Conservation (phyloP, 53 echinoderm and acorn worm genomes). For the Antedon mediterranea region DNA sequence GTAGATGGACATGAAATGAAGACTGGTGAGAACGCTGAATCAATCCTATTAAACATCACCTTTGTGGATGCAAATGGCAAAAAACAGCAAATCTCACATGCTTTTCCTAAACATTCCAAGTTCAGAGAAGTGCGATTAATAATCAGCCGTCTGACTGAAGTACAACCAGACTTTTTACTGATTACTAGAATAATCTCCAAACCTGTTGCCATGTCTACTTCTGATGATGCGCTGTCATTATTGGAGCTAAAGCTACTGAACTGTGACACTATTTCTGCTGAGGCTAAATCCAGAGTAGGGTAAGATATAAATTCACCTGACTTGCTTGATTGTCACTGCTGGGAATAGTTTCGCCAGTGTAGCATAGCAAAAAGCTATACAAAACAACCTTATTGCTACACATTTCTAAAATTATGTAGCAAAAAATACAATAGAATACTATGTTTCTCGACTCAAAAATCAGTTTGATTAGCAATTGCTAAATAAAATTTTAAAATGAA, state of each 20-base stretch:
- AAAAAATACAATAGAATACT: too few species aligned
- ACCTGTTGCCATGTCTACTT: constrained; percentile 20
- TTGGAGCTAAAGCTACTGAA: constrained; percentile 36
- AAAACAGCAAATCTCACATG: constrained; percentile 5
- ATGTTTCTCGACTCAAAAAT: too few species aligned
- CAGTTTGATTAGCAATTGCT: too few species aligned
- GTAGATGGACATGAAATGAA: constrained; percentile 47
- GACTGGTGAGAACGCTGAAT: constrained; percentile 40
- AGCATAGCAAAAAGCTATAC: too few species aligned
- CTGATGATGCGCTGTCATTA: constrained; percentile 38
- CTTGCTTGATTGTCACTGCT: too few species aligned
- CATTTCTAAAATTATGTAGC: too few species aligned
- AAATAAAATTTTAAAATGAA: too few species aligned
- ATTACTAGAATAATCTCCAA: constrained; percentile 40
- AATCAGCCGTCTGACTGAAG: constrained; percentile 40
- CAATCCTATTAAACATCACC: constrained; percentile 52
- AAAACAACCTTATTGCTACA: too few species aligned
- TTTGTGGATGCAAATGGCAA: constrained; percentile 6
- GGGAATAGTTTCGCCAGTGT: too few species aligned
- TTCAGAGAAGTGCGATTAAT: constrained; percentile 40
- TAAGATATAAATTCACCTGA: constrained; percentile 11
- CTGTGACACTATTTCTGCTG: constrained; percentile 50
- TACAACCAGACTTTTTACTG: constrained; percentile 29
- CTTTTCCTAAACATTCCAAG: constrained; percentile 44
- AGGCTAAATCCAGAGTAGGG: constrained; percentile 27